Base-by-base conservation (phyloP, 2,113 vertebrate species). In the Halcyon senegalensis region DNA sequence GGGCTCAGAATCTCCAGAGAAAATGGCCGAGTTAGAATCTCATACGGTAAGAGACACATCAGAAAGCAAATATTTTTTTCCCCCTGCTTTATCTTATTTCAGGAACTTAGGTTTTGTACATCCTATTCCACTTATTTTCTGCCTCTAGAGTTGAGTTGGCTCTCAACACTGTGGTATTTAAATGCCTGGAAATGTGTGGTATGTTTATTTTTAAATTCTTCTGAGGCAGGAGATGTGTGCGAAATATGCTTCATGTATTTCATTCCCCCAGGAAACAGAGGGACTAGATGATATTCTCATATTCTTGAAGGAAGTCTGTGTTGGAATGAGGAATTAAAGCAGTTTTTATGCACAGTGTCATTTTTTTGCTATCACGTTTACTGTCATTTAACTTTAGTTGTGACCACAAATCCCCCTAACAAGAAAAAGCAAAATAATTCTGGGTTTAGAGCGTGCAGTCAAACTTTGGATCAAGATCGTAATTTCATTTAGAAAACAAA, bases 21-120 rank as follows among this genome's bases (percentile, higher is more conserved):
- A 99, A 97, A 98, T 99, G 76, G 99, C 99, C 13, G 99, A 99
- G 96, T 98, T 99, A 97, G 99, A 99, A 82, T 98, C 98, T 75
- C 99, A 99, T 89, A 98, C 98, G 97, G 99, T 99, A 98, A 98
- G 98, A 95, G 17, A 30, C 48, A 64, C 95, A 91, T n/a, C 30
- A 31, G 64, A 83, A 93, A 68, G 17, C 13, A 79, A 75, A 72
- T 46, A 5, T 11, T 41, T 60, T 14, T 39, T 7, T 9, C 13
- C 3, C 9, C 5, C 7, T 0, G 0, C 35, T 86, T 94, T 67
- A 59, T 39, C 89, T 84, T 68, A 23, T 41, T 68, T 72, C 46
- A 73, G 21, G 59, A 82, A 62, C 15, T 56, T 70, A 9, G 10
- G 9, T 55, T 94, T 91, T 59, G 53, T 66, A 16, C 19, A 16